Evolutionary conservation across 2,888 invertebrate genomes (phyloP).

Genomic region (Aporophyla lueneburgensis): DNA sequence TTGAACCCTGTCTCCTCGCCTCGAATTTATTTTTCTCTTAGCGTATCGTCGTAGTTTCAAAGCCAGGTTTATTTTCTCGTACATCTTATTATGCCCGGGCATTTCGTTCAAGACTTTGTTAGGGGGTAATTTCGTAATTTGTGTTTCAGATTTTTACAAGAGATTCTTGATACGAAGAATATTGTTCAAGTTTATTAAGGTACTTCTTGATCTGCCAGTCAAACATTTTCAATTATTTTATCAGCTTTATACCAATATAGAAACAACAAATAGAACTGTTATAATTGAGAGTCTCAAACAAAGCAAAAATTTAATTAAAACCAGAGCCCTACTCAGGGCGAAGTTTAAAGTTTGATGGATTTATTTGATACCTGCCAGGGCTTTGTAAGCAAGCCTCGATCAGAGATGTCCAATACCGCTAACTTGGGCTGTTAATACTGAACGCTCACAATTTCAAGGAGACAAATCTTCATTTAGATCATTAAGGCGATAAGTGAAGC

Average conservation of each 20-base stretch:
- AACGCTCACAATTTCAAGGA: constrained; percentile 70
- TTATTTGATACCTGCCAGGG: constrained; percentile 69
- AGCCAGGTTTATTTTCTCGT: constrained; percentile 49
- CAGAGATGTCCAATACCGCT: constrained; percentile 67
- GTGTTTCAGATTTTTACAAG: constrained; percentile 4
- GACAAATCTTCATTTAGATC: constrained; percentile 76
- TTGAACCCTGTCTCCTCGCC: constrained; percentile 66
- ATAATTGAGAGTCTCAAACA: constrained; percentile 48
- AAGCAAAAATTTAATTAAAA: constrained; percentile 63
- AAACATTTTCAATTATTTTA: constrained; percentile 12
- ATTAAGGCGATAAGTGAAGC: constrained; percentile 62
- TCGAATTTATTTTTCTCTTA: constrained; percentile 63
- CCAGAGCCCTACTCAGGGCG: constrained; percentile 26
- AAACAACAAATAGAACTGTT: constrained; percentile 38
- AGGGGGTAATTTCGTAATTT: constrained; percentile 34
- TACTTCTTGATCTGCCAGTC: constrained; percentile 13
- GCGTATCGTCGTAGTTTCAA: constrained; percentile 41
- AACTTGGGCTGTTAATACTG: constrained; percentile 63
- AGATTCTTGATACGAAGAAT: background rate
- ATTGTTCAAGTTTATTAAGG: constrained; percentile 6
- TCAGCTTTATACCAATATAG: background rate
- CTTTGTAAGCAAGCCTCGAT: constrained; percentile 69
- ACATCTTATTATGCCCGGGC: constrained; percentile 42
- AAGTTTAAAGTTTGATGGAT: constrained; percentile 66
- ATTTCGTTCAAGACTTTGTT: constrained; percentile 43